These are phyloP conservation scores for Ischnus inquisitorius DNA, from an alignment of 2,888 invertebrate species.

Conservation along the genomic window DNA sequence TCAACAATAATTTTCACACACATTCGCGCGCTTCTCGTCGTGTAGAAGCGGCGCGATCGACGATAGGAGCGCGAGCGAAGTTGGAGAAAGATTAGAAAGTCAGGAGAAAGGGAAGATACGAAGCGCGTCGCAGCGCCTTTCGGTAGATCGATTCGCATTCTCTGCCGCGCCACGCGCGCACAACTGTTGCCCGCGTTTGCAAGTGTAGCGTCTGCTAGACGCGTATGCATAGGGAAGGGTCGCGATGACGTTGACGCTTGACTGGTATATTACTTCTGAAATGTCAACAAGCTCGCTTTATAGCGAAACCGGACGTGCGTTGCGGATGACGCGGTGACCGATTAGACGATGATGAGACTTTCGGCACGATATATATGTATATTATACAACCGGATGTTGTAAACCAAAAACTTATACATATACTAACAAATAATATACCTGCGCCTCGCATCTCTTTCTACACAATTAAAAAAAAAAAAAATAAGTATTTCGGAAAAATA, in stretches of 20 bases:
- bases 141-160: constrained; percentile 1
- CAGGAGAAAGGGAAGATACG: too few species aligned
- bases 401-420: too few species aligned
- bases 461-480: too few species aligned
- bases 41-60: too few species aligned
- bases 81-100: too few species aligned
- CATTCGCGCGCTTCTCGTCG: too few species aligned
- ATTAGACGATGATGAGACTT: constrained; percentile 48
- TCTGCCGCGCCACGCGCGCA: background rate
- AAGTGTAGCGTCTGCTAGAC: background rate
- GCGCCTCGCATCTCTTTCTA: too few species aligned
- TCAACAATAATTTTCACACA: too few species aligned
- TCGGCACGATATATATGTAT: constrained; percentile 15
- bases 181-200: background rate
- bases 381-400: background rate
- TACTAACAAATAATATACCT: too few species aligned
- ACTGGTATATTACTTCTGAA: constrained; percentile 37
- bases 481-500: too few species aligned
- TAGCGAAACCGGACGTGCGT: constrained; percentile 65
- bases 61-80: too few species aligned
- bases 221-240: constrained; percentile 29
- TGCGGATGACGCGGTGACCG: constrained; percentile 63
- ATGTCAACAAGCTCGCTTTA: constrained; percentile 60
- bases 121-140: too few species aligned
- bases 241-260: constrained; percentile 56